Percentiles rank a stretch among this genome's conserved stretches.
These are phyloP conservation scores for Cristatella mucedo DNA, from an alignment of 2,888 invertebrate species.

Conservation along the genomic window DNA sequence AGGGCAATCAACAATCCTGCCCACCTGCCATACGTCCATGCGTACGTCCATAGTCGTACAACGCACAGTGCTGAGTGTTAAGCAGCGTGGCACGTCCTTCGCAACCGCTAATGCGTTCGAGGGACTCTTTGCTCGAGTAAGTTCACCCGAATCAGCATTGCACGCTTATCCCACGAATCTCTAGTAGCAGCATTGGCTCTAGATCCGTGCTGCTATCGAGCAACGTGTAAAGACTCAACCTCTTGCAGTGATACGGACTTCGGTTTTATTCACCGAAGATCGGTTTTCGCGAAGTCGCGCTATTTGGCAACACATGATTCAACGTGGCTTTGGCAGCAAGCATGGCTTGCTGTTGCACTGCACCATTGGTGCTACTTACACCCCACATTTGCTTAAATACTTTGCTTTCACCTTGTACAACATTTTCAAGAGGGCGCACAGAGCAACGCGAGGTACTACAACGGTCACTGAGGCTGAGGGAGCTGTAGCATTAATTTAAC, in stretches of 20 bases:
- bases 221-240: neutral
- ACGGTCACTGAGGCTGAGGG: no score
- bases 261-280: no score
- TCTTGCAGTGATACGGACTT: neutral
- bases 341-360: no score
- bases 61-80: neutral
- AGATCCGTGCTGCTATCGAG: neutral
- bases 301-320: no score
- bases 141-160: neutral
- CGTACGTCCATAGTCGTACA: neutral
- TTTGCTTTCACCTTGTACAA: no score
- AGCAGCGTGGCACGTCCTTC: neutral
- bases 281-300: neutral
- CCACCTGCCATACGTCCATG: neutral
- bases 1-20: no score
- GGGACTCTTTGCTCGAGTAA: neutral
- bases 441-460: no score
- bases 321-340: no score
- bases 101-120: neutral
- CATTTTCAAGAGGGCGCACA: no score
- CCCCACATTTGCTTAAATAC: no score
- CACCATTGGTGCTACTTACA: no score
- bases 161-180: neutral
- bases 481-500: no score
- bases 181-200: neutral